Percentiles rank a stretch among this genome's conserved stretches.
Conservation (phyloP, 1,140 invertebrate species). For the Colletes latitarsis region DNA sequence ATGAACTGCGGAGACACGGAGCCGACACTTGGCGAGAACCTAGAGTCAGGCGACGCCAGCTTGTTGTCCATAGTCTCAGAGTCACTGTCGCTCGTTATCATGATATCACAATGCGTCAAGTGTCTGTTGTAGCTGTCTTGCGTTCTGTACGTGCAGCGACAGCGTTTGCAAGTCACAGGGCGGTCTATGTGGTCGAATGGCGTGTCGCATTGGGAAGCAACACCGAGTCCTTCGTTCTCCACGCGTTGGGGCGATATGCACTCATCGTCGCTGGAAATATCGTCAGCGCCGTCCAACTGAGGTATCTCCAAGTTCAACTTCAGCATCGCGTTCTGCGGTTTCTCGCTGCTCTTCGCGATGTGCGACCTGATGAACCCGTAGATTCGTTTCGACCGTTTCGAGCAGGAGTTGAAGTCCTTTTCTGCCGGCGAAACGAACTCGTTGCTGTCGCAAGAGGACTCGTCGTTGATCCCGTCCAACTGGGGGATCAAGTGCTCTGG, state of each 20-base stretch:
- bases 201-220: slow-evolving; percentile 66
- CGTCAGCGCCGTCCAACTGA: slow-evolving; percentile 89
- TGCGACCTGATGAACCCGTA: slow-evolving; percentile 53
- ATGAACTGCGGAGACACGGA: slow-evolving; percentile 74
- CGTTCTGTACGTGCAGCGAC: slow-evolving; percentile 94
- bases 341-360: slow-evolving; percentile 25
- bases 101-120: slow-evolving; percentile 88
- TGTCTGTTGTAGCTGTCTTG: slow-evolving; percentile 93
- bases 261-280: slow-evolving; percentile 82
- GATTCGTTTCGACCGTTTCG: slow-evolving; percentile 46
- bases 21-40: slow-evolving; percentile 70
- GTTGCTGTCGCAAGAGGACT: slow-evolving; percentile 62
- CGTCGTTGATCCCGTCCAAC: slow-evolving; percentile 71
- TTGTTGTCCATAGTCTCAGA: slow-evolving; percentile 81
- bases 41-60: slow-evolving; percentile 71
- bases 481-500: slow-evolving; percentile 66
- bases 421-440: slow-evolving; percentile 21
- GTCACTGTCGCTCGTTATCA: slow-evolving; percentile 90
- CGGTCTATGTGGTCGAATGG: slow-evolving; percentile 79
- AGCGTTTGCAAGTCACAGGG: slow-evolving; percentile 92
- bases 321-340: no score
- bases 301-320: slow-evolving; percentile 81
- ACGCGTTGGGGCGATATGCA: slow-evolving; percentile 57
- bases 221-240: slow-evolving; percentile 72
- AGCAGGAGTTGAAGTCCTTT: slow-evolving; percentile 32